A percentile compares a stretch with the other conserved stretches of the same genome.
Conservation (phyloP, 1,140 invertebrate species). For the Asbolus verrucosus region DNA sequence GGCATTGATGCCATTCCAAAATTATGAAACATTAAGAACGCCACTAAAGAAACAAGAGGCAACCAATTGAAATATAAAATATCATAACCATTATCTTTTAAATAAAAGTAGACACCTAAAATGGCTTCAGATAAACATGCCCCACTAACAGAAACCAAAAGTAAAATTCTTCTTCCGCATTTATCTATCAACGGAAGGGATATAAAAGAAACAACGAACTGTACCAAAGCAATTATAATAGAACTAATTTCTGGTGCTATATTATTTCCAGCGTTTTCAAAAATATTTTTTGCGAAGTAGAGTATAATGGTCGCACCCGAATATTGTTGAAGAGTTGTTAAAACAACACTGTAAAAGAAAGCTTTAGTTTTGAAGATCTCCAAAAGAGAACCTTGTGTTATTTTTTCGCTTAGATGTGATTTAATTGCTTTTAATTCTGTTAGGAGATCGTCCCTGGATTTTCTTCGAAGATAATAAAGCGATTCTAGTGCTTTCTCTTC, state of each 20-base stretch:
- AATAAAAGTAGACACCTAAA: conserved; percentile 38
- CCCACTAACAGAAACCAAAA: not conserved
- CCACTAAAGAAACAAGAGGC: conserved; percentile 13
- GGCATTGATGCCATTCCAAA: conserved; percentile 23
- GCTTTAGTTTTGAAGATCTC: conserved; percentile 43
- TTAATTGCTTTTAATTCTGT: conserved; percentile 68
- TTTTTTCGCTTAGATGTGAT: not conserved
- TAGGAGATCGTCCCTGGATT: conserved; percentile 66
- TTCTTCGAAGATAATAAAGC: conserved; percentile 73
- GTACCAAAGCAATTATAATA: conserved; percentile 3
- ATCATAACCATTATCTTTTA: not conserved
- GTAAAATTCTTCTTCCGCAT: conserved; percentile 14
- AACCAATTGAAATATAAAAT: conserved; percentile 10
- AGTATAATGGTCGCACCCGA: not conserved
- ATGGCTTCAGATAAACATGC: not conserved
- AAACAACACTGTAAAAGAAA: not conserved
- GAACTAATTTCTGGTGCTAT: conserved; percentile 15
- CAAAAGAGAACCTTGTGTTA: conserved; percentile 37
- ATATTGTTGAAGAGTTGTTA: conserved; percentile 2
- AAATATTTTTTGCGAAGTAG: not conserved
- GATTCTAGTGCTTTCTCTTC: conserved; percentile 72
- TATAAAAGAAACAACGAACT: not conserved
- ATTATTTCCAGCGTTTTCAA: not conserved
- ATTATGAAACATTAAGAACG: conserved; percentile 33
- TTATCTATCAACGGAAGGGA: conserved; percentile 1